phyloP scores from a whole-genome alignment of 2,113 vertebrate species.

The Serilophus lunatus region DNA sequence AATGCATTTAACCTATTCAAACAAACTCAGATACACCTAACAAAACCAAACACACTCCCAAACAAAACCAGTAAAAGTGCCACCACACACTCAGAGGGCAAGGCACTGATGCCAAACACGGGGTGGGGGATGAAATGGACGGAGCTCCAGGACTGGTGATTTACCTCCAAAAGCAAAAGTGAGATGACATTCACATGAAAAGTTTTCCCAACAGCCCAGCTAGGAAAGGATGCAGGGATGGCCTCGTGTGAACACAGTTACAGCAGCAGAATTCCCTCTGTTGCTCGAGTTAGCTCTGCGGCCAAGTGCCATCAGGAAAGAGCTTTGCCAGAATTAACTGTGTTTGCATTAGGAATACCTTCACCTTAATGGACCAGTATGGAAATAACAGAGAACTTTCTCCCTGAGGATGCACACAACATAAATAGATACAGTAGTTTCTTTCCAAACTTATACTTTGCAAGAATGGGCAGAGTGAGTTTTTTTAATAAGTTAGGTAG shows the following conservation, averaged over 20 bases:
- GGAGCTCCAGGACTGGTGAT: no score
- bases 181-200: not conserved
- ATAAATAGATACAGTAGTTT: accelerated
- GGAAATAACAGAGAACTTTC: not conserved
- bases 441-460: not conserved
- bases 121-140: not conserved
- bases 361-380: not conserved
- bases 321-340: not conserved
- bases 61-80: not conserved
- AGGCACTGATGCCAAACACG: not conserved
- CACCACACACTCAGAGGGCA: not conserved
- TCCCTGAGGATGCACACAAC: not conserved
- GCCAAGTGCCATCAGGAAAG: not conserved
- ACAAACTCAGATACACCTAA: not conserved
- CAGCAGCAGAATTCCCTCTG: not conserved
- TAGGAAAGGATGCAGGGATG: not conserved
- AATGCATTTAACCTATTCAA: not conserved
- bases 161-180: not conserved
- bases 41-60: not conserved
- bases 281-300: not conserved
- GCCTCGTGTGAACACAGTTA: accelerated
- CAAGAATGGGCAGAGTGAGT: not conserved
- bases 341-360: not conserved
- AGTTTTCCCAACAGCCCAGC: not conserved
- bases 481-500: not conserved